Conservation (phyloP, 2,113 vertebrate genomes). For the Heloderma charlesbogerti region DNA sequence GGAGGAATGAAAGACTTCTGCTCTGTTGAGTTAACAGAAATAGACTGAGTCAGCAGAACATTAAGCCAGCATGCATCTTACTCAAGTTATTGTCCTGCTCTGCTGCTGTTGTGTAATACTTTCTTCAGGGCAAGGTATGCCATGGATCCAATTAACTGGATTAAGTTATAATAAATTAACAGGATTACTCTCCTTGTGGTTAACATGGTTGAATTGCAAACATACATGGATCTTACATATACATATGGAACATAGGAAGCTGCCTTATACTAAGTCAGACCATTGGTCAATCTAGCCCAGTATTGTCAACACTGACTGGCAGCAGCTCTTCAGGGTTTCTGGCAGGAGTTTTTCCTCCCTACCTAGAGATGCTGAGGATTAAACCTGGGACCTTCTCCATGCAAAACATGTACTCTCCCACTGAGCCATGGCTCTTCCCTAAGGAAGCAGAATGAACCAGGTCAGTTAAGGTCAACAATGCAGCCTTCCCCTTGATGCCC, state of each 20-base stretch:
- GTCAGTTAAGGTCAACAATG: background rate
- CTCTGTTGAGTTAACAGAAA: constrained; percentile 15
- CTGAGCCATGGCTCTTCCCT: background rate
- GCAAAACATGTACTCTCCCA: background rate
- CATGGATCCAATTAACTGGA: constrained; percentile 50
- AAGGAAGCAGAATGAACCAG: background rate
- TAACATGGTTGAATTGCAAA: constrained; percentile 44
- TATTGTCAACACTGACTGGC: background rate
- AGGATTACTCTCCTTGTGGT: constrained; percentile 43
- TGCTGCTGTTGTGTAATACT: constrained; percentile 37
- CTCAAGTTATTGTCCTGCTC: constrained; percentile 45
- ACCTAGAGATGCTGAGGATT: background rate
- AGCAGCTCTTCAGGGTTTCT: background rate
- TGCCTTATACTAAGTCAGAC: background rate
- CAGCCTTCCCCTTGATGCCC: background rate
- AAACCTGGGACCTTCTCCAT: background rate
- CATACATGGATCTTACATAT: constrained; percentile 32
- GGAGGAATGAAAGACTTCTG: constrained; percentile 43
- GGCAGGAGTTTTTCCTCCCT: background rate
- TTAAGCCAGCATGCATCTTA: constrained; percentile 49
- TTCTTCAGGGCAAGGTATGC: constrained; percentile 51
- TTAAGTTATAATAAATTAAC: constrained; percentile 62
- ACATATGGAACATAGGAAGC: background rate
- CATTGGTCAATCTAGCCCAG: background rate
- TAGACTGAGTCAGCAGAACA: constrained; percentile 31